Base-by-base conservation (phyloP, 2,888 invertebrate genomes). In the Cacoxenus indagator region DNA sequence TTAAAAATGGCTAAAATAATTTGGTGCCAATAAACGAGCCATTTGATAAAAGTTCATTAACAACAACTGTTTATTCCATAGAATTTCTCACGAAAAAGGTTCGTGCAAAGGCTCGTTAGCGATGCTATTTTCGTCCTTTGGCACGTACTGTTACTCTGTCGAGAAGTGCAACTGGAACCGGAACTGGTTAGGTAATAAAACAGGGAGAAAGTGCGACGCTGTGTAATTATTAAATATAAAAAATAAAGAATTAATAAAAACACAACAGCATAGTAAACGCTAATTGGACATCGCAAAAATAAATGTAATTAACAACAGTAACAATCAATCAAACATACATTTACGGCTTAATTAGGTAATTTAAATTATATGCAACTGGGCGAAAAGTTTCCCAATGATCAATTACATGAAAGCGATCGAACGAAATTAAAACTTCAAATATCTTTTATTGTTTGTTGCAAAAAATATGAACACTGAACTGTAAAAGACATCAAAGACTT, bases 341-440 rank as follows among this genome's bases (percentile, higher is more conserved):
- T 55, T 27, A 55, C 27, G 27, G 17, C 19, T 24, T 55, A 24
- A 55, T 24, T 55, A 48, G 17, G 6, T 48, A 14, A n/a, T 48
- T 48, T 48, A 14, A 11, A 8, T n/a, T 54, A 22, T 24, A 24
- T 54, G 26, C 14, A 22, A 54, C 14, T 59, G 29, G n/a, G 6
- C 11, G 59, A 27, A 31, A 51, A 11, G 24, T 24, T 48, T 9
- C 4, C 8, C 14, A 24, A 22, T 54, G 24, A 22, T 54, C 54
- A 54, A 54, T 54, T 54, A 59, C 29, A 67, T 31, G 54, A 54
- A 67, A 65, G 67, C 29, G 66, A 37, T 19, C 64, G 31, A 65
- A 69, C 67, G 67, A 70, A 70, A 67, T 67, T 67, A 70, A 71
- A 70, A 67, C 71, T 69, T 8, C 1, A 1, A 1, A 37, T 31